These are phyloP conservation scores for Caenorhabditis auriculariae DNA, from an alignment of 2,888 invertebrate genomes.

Conservation along the genomic window DNA sequence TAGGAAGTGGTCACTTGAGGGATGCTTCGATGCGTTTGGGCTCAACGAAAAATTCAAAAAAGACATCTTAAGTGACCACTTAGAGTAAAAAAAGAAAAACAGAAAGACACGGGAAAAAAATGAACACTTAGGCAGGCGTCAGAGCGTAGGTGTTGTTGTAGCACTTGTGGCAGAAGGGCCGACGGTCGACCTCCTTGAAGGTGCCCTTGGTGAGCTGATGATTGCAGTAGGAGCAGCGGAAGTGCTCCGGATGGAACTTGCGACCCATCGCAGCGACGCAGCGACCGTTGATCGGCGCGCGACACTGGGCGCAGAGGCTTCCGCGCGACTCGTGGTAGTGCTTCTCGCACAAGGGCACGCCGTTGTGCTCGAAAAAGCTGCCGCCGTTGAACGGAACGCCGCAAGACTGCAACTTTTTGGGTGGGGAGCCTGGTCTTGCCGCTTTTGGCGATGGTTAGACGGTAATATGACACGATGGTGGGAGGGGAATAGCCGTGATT, in stretches of 20 bases:
- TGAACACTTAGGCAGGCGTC: slow-evolving; percentile 27
- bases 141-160: slow-evolving; percentile 76
- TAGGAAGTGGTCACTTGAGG: too few relatives aligned
- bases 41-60: not conserved
- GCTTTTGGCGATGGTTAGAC: too few relatives aligned
- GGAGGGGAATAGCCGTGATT: too few relatives aligned
- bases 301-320: slow-evolving; percentile 75
- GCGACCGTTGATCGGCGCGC: slow-evolving; percentile 68
- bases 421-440: too few relatives aligned
- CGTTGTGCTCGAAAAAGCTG: slow-evolving; percentile 97
- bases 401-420: slow-evolving; percentile 80
- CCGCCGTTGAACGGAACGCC: slow-evolving; percentile 93
- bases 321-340: slow-evolving; percentile 97
- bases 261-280: slow-evolving; percentile 99
- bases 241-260: slow-evolving; percentile 99
- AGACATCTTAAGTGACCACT: not conserved
- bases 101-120: slow-evolving; percentile 1
- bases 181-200: slow-evolving; percentile 97
- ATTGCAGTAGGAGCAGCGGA: slow-evolving; percentile 95
- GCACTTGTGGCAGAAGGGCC: slow-evolving; percentile 96
- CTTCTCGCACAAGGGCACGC: slow-evolving; percentile 95
- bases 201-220: slow-evolving; percentile 97
- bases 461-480: too few relatives aligned
- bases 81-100: not conserved
- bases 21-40: not conserved